phyloP scores from a whole-genome alignment of 1,140 invertebrate genomes.

The Ptiloglossa arizonensis region DNA sequence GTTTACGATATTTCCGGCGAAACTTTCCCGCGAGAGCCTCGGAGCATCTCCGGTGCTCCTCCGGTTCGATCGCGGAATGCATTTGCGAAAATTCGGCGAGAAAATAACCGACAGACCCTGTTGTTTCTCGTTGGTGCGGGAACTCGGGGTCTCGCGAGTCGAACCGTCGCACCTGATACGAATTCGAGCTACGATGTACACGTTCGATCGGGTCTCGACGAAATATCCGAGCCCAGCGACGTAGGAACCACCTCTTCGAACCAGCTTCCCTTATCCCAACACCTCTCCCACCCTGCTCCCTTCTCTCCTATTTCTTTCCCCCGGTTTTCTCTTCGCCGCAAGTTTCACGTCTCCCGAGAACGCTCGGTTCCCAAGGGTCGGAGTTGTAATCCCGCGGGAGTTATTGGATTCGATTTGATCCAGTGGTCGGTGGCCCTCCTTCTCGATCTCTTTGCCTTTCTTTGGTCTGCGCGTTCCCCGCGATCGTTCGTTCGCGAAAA shows the following conservation, averaged over 20 bases:
- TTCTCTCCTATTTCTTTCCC: not conserved
- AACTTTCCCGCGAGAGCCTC: not conserved
- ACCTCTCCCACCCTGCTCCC: not conserved
- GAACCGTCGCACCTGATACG: slow-evolving; percentile 40
- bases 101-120: not conserved
- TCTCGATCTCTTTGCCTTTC: not conserved
- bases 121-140: not conserved
- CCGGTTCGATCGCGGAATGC: not conserved
- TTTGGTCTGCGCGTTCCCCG: not conserved
- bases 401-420: slow-evolving; percentile 79
- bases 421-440: slow-evolving; percentile 63
- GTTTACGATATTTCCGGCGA: too few species aligned
- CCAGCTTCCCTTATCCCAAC: slow-evolving; percentile 12
- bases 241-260: slow-evolving; percentile 39
- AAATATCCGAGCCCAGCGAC: slow-evolving; percentile 49
- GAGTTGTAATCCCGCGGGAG: slow-evolving; percentile 76
- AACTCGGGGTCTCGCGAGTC: not conserved
- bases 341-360: slow-evolving; percentile 47
- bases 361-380: slow-evolving; percentile 64
- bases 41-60: too few species aligned
- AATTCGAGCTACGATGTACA: slow-evolving; percentile 43
- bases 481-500: slow-evolving; percentile 14
- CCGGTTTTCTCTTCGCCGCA: slow-evolving; percentile 20
- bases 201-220: slow-evolving; percentile 26
- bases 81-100: slow-evolving; percentile 14